These are phyloP conservation scores for Umimayanthus chanpuru DNA, from an alignment of 92 coral and sea anemone genomes.

Conservation along the genomic window DNA sequence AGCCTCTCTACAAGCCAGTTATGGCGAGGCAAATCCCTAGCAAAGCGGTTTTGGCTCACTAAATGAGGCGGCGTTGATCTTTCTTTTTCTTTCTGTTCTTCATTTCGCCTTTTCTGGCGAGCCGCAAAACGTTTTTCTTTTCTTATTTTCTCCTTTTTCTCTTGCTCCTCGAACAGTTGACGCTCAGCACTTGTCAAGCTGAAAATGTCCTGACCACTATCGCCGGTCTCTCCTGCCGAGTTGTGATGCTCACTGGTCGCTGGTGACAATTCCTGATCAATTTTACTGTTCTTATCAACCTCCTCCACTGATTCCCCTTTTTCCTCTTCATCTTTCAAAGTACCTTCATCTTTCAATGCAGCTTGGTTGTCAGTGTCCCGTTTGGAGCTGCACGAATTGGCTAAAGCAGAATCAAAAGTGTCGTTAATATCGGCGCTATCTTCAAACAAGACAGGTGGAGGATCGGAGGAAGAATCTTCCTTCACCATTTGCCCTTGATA, in stretches of 20 bases:
- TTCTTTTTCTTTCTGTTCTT: slow-evolving; percentile 77
- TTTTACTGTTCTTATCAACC: slow-evolving; percentile 11
- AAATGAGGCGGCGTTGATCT: slow-evolving; percentile 90
- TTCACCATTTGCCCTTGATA: slow-evolving; percentile 30
- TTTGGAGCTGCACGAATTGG: background rate
- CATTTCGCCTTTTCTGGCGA: slow-evolving; percentile 70
- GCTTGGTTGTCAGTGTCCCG: background rate
- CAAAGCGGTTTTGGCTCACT: slow-evolving; percentile 92
- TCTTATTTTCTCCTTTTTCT: slow-evolving; percentile 61
- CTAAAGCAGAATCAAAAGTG: background rate
- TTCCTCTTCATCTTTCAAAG: slow-evolving; percentile 7
- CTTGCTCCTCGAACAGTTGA: slow-evolving; percentile 66
- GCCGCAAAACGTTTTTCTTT: slow-evolving; percentile 79
- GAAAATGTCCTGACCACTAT: slow-evolving; percentile 69
- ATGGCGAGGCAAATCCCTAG: slow-evolving; percentile 96
- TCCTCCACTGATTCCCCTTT: background rate
- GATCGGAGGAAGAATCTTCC: slow-evolving; percentile 42
- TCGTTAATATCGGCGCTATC: slow-evolving; percentile 36
- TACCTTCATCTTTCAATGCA: background rate
- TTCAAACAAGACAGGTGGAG: slow-evolving; percentile 43
- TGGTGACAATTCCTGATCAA: background rate
- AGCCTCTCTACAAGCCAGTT: slow-evolving; percentile 97
- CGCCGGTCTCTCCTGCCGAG: slow-evolving; percentile 67
- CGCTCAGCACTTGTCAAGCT: slow-evolving; percentile 65
- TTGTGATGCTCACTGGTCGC: slow-evolving; percentile 35